Base-by-base conservation (phyloP, 2,888 invertebrate species). In the Chymomyza fuscimana region DNA sequence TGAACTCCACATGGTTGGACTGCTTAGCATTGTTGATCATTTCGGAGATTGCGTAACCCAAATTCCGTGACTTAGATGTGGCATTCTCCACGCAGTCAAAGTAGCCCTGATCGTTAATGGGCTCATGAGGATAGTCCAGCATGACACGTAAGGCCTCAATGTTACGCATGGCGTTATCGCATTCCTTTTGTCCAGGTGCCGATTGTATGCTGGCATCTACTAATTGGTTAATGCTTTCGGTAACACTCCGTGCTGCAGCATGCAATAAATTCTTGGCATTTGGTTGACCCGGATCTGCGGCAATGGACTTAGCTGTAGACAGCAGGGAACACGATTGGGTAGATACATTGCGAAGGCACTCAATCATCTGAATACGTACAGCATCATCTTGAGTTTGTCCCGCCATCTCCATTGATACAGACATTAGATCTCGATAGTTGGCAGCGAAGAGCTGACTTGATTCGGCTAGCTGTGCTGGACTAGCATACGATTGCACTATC, bases 151-250 rank as follows among this genome's bases (percentile, higher is more conserved):
- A 94, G 69, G 96, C 95, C 92, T 97, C 96, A 71, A 99, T 98
- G 91, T 97, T 96, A 76, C 98, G 93, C 66, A 99, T 95, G 0
- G 99, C 98, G 80, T 97, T 98, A 90, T 97, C 98, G 92, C 99
- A 99, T 90, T 99, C 99, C 91, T 97, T 97, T 92, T 98, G 98
- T 0, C 99, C 98, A 0, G 99, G 98, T 0, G 97, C 97, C 0
- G 97, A 97, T 50, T 95, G 95, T 1, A 97, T 97, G 73, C 91
- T 92, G 61, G 91, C 89, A 89, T 93, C 93, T 4, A 98, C 96
- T 74, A 99, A 93, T 82, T 96, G 94, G 91, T 98, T 99, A 79
- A 99, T 97, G 91, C 96, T 96, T 80, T 98, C 98, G 0, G 97
- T 98, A 60, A 98, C 97, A 9, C 96, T 96, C 68, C 97, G 94